Base-by-base conservation (phyloP, 2,113 vertebrate genomes). In the Forbesichthys papilliferus region DNA sequence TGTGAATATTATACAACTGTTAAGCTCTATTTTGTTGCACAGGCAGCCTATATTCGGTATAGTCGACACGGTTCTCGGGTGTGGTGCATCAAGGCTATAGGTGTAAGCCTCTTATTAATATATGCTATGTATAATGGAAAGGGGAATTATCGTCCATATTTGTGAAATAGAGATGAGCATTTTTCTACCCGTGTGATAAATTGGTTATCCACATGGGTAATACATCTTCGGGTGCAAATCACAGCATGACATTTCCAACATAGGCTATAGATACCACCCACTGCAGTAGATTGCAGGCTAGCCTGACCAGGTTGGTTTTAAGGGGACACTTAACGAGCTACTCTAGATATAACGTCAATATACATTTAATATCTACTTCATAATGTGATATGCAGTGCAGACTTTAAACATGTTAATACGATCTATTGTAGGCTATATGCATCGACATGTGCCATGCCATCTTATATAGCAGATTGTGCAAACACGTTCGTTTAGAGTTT, bases 21-120 rank as follows among this genome's bases (percentile, higher is more conserved):
- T 46, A 18, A 33, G 55, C 49, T 57, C 65, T 34, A 48, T 6
- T n/a, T 49, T 69, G 61, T 61, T 64, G 72, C 61, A 68, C 59
- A 68, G 56, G 74, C 67, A 73, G 65, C 71, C 51, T 69, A 34
- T 92, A 92, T 90, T 84, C 78, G 81, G 68, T 79, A 73, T 79
- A 73, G 84, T 80, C 75, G 86, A 87, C 84, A 79, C 78, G 90
- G 86, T 85, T 91, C 79, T 71, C 92, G 91, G 92, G 92, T 92
- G 91, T 92, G 91, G 91, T 92, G 87, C 88, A 68, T 78, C 66
- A 62, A 78, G 77, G 77, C 74, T 61, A 74, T 82, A 83, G 74
- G 87, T 78, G 78, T 60, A 34, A 82, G 72, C 74, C 73, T 72
- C 66, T 73, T 11, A 27, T 27, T 27, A 27, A 27, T 27, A 20